Percentiles rank a stretch among this genome's conserved stretches.
phyloP scores from a whole-genome alignment of 1,140 invertebrate genomes.

The Lineus longissimus region DNA sequence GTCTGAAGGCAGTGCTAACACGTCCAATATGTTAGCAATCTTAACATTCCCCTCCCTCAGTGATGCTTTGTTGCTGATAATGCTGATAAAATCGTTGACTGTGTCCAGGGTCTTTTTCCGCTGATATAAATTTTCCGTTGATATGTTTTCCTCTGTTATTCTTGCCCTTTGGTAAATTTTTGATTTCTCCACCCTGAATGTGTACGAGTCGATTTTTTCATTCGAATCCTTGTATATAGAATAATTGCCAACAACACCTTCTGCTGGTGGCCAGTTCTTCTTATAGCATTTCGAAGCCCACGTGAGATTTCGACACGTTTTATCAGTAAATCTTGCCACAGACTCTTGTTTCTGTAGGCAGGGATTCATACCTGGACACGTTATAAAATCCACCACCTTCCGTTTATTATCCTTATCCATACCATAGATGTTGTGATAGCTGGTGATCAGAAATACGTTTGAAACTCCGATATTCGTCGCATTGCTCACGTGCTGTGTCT shows the following conservation, averaged over 20 bases:
- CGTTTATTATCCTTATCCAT: neutral
- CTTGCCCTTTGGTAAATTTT: slow-evolving; percentile 6
- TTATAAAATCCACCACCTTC: neutral
- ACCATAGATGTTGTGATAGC: slow-evolving; percentile 3
- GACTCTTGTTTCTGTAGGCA: neutral
- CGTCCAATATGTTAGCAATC: neutral
- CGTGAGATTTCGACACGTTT: neutral
- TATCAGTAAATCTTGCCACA: slow-evolving; percentile 6
- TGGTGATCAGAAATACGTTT: neutral
- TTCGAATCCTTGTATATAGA: neutral
- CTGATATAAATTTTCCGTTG: slow-evolving; percentile 6
- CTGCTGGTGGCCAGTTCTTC: slow-evolving; percentile 5
- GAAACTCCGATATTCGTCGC: neutral
- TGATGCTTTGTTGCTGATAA: neutral
- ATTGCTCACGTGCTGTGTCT: neutral
- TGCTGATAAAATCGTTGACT: neutral
- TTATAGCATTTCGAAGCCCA: slow-evolving; percentile 3
- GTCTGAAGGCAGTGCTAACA: neutral
- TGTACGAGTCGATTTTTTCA: neutral
- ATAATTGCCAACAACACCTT: neutral
- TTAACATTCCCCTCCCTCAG: slow-evolving; percentile 1
- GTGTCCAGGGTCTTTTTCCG: slow-evolving; percentile 3
- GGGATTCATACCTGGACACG: neutral
- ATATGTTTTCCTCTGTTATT: neutral
- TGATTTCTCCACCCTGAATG: slow-evolving; percentile 1